Conservation (phyloP, 37 sponge, comb jelly and placozoan genomes). For the Cladorhizidae sp. region DNA sequence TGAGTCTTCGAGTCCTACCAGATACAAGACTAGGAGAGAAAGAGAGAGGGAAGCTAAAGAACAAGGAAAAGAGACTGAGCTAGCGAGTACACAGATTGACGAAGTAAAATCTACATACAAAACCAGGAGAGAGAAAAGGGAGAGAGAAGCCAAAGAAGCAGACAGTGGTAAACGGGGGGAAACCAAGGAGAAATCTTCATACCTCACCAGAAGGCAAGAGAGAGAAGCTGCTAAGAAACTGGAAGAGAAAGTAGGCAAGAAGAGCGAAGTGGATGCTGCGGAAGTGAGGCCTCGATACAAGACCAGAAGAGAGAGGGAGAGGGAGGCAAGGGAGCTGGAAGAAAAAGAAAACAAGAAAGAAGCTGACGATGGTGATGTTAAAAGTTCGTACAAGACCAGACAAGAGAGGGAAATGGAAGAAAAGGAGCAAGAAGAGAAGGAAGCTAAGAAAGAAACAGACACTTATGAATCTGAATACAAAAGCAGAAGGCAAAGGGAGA, state of each 20-base stretch:
- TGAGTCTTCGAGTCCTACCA: too few species aligned
- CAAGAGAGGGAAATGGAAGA: neutral
- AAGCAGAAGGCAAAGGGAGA: neutral
- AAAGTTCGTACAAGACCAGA: neutral
- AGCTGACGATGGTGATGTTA: neutral
- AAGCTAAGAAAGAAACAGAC: neutral
- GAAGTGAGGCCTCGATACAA: neutral
- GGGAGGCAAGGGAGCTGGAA: constrained; percentile 10
- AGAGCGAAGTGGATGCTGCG: neutral
- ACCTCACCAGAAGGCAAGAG: constrained; percentile 10
- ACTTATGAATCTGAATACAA: neutral
- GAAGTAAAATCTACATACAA: neutral
- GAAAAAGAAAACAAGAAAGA: constrained; percentile 13
- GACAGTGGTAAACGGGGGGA: neutral
- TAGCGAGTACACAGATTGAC: too few species aligned
- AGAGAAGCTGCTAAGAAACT: neutral
- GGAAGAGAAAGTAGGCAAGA: neutral
- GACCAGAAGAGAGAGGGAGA: constrained; percentile 6
- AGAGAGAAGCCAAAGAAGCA: neutral
- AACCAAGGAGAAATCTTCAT: neutral
- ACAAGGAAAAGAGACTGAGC: neutral
- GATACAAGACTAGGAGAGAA: neutral
- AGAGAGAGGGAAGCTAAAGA: neutral
- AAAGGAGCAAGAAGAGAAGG: neutral
- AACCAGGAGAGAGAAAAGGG: constrained; percentile 13